Conservation (phyloP, 2,797 vertebrate species). For the Pangasius macronema region DNA sequence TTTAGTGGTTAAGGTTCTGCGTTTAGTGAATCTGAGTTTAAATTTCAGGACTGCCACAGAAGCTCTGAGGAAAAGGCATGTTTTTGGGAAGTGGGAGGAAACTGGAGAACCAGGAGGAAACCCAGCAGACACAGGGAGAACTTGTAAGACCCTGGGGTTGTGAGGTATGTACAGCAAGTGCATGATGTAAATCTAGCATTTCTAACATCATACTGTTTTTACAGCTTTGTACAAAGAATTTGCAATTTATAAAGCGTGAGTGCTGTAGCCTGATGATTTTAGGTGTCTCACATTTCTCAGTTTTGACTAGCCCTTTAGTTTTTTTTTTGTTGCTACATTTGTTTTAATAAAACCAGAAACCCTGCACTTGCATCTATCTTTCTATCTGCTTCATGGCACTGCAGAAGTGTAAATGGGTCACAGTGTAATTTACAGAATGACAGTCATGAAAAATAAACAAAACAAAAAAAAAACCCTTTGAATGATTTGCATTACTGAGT, state of each 20-base stretch:
- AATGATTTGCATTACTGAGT: slow-evolving; percentile 4
- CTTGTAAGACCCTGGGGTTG: neutral
- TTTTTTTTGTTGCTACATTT: too few relatives aligned
- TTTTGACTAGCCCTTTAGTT: too few relatives aligned
- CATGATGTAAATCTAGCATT: neutral
- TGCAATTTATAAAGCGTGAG: too few relatives aligned
- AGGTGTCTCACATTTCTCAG: too few relatives aligned
- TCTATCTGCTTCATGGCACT: neutral
- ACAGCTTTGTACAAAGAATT: too few relatives aligned
- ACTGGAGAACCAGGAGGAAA: neutral
- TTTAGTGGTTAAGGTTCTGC: neutral
- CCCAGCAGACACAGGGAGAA: neutral
- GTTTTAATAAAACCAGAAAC: neutral
- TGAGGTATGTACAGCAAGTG: neutral
- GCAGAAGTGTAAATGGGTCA: neutral
- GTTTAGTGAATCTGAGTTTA: neutral
- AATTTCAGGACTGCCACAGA: neutral
- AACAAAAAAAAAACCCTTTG: neutral
- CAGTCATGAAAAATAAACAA: neutral
- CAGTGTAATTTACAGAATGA: neutral
- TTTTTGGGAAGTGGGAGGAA: neutral
- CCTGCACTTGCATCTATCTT: neutral
- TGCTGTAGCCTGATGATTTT: too few relatives aligned
- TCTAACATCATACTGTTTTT: too few relatives aligned
- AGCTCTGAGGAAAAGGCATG: neutral